Conservation (phyloP, 2,888 invertebrate species). For the Vanessa cardui region DNA sequence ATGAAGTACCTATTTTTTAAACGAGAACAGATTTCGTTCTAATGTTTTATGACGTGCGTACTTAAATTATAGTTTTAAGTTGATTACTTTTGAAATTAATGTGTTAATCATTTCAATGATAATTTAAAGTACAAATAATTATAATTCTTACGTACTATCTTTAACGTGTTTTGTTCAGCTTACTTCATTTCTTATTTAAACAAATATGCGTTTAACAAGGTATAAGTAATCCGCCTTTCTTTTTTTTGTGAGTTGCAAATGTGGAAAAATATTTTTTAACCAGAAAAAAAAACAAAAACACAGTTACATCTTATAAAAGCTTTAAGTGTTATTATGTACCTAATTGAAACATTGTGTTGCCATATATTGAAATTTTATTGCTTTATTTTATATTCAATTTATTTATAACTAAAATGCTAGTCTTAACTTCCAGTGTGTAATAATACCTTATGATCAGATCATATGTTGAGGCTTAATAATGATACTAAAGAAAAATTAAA, state of each 20-base stretch:
- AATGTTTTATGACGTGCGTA: slow-evolving; percentile 18
- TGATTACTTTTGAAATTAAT: slow-evolving; percentile 8
- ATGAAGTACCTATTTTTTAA: slow-evolving; percentile 18
- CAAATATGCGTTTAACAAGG: background rate
- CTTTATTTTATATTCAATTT: slow-evolving; percentile 16
- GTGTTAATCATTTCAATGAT: background rate
- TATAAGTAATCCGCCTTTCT: slow-evolving; percentile 3
- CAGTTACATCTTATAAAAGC: slow-evolving; percentile 10
- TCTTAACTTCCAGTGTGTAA: slow-evolving; percentile 14
- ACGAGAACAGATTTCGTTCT: slow-evolving; percentile 15
- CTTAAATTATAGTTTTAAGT: slow-evolving; percentile 17
- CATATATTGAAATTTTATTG: slow-evolving; percentile 20
- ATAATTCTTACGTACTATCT: slow-evolving; percentile 2
- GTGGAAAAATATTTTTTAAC: background rate
- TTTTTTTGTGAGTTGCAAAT: background rate
- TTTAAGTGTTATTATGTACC: slow-evolving; percentile 30
- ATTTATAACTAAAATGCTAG: slow-evolving; percentile 21
- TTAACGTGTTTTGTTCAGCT: background rate
- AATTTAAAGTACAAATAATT: slow-evolving; percentile 11
- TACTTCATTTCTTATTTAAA: background rate
- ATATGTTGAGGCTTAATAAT: slow-evolving; percentile 6
- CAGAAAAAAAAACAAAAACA: background rate
- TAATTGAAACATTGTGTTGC: slow-evolving; percentile 32
- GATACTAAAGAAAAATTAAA: background rate
- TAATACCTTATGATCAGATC: slow-evolving; percentile 8